Evolutionary conservation across 2,113 vertebrate genomes (phyloP).

Genomic region (Limanda limanda): DNA sequence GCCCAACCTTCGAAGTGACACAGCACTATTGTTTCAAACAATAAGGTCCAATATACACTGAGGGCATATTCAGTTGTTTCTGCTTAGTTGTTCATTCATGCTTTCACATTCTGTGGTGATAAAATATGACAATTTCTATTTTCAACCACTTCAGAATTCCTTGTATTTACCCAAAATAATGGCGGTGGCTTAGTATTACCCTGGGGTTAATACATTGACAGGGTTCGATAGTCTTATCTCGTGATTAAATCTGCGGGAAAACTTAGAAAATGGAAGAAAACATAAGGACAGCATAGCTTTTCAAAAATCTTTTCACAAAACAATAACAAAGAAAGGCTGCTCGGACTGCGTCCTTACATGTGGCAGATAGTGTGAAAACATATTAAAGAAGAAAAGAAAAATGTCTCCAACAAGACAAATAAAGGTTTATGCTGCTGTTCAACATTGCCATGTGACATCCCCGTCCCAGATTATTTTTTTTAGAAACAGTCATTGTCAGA

Average conservation of each 20-base stretch:
- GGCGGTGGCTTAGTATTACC: constrained; percentile 1
- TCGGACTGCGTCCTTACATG: constrained; percentile 26
- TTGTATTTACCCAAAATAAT: neutral
- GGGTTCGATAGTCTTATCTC: constrained; percentile 16
- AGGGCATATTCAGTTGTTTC: neutral
- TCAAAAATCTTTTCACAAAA: constrained; percentile 21
- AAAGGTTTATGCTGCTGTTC: constrained; percentile 51
- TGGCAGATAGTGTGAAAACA: constrained; percentile 56
- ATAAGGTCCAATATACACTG: constrained; percentile 17
- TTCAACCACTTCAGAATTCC: neutral
- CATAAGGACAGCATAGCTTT: constrained; percentile 24
- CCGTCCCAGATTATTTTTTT: constrained; percentile 24
- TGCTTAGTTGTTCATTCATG: constrained; percentile 6
- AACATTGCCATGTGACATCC: constrained; percentile 37
- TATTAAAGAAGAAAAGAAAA: constrained; percentile 41
- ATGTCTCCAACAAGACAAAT: constrained; percentile 34
- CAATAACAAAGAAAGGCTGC: constrained; percentile 28
- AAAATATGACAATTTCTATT: neutral
- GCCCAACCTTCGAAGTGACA: constrained; percentile 53
- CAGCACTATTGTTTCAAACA: constrained; percentile 14
- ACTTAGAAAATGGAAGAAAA: constrained; percentile 12
- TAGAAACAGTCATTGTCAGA: constrained; percentile 48
- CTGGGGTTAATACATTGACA: constrained; percentile 12
- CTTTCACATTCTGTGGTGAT: neutral
- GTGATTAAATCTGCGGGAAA: neutral